Base-by-base conservation (phyloP, 2,797 vertebrate genomes). In the Microchirus variegatus region DNA sequence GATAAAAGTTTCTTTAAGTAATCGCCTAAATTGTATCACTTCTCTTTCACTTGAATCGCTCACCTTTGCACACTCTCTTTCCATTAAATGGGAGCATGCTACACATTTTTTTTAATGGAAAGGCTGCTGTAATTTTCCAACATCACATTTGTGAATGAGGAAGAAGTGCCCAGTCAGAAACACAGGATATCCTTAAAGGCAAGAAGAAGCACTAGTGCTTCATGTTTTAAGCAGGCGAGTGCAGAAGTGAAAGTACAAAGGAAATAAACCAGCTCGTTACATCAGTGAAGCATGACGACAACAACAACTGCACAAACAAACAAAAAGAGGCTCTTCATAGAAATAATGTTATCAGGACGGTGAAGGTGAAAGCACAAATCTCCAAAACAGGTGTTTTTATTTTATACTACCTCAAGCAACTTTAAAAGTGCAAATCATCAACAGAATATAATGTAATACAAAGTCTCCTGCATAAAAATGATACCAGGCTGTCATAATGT, bases 1-100 rank as follows among this genome's bases (percentile, higher is more conserved):
- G 16, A 15, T 64, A 53, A 48, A 81, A 71, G 53, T 73, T 73
- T 13, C 53, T 46, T 57, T 8, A 70, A 70, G 66, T 59, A 58
- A 65, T 58, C 43, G 37, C 14, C 18, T 38, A 49, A 75, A 73
- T 59, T 60, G 60, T 48, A 15, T 37, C 13, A 14, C 57, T 68
- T 80, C 36, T 63, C 22, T 52, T 63, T 54, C 50, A 31, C 49
- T 53, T 18, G 5, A 31, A 6, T 31, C 37, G 38, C 40, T 61
- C 54, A 59, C 56, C 35, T 58, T 56, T 67, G 52, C 26, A 15
- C 48, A 57, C 48, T 70, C n/a, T 54, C 19, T 19, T 61, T 63
- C 50, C 14, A 55, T 67, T 65, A 43, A 44, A 53, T 57, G 22
- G 22, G 22, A 22, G 22, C 22, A 3, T 26, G 16, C 17, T 5